Percentiles rank a stretch among this genome's conserved stretches.
phyloP scores from a whole-genome alignment of 2,888 invertebrate species.

The Thereva nobilitata region DNA sequence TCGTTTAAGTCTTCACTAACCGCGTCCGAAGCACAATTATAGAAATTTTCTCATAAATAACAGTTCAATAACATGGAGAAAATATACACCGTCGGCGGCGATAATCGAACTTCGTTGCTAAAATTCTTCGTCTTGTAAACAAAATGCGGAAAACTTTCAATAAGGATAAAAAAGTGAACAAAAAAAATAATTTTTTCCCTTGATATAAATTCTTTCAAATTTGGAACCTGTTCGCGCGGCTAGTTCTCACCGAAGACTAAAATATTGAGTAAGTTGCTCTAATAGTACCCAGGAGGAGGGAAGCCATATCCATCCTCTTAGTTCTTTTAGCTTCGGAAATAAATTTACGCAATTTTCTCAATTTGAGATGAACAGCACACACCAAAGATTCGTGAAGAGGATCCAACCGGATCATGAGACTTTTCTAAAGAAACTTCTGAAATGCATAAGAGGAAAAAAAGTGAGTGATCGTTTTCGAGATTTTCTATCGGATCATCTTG shows the following conservation, averaged over 20 bases:
- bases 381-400: too few species aligned
- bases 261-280: conserved; percentile 1
- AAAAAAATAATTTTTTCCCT: conserved; percentile 6
- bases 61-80: conserved; percentile 20
- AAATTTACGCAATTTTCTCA: conserved; percentile 24
- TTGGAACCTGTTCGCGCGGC: conserved; percentile 20
- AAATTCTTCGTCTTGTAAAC: background rate
- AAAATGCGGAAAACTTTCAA: too few species aligned
- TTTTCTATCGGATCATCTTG: too few species aligned
- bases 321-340: conserved; percentile 22
- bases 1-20: conserved; percentile 19
- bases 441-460: too few species aligned
- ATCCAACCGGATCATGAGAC: too few species aligned
- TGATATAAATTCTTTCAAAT: background rate
- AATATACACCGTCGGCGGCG: conserved; percentile 2
- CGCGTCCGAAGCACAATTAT: background rate
- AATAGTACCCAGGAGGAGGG: conserved; percentile 16
- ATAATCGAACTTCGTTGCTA: conserved; percentile 25
- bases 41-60: conserved; percentile 14
- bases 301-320: too few species aligned
- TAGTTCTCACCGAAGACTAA: conserved; percentile 26
- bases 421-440: too few species aligned
- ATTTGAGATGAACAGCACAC: background rate
- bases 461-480: too few species aligned
- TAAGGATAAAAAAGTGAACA: background rate